These are phyloP conservation scores for Psilopsiagon aymara DNA, from an alignment of 2,113 vertebrate genomes.

Conservation along the genomic window DNA sequence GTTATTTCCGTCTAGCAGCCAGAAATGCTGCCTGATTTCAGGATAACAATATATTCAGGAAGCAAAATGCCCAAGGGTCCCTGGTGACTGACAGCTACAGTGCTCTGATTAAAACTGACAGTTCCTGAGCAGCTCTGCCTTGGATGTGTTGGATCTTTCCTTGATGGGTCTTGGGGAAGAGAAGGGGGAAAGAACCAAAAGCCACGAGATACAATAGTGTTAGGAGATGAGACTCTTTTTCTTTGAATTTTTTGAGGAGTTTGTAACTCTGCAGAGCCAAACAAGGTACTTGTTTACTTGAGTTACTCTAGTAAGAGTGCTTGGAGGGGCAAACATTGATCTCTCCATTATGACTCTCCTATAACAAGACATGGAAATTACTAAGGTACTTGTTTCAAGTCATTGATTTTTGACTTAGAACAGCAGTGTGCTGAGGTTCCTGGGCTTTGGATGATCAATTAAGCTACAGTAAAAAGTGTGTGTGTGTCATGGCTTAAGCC, in stretches of 20 bases:
- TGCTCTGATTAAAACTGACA: not conserved
- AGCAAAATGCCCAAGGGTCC: constrained; percentile 5
- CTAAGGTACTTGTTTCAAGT: not conserved
- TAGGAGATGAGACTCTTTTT: not conserved
- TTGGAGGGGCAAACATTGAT: not conserved
- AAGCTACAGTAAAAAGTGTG: not conserved
- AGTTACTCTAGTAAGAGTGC: not conserved
- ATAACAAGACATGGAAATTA: not conserved
- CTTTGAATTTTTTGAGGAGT: not conserved
- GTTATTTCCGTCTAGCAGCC: constrained; percentile 13
- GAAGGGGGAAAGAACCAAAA: not conserved
- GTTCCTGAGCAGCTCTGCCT: not conserved
- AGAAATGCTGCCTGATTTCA: constrained; percentile 56
- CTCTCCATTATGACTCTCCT: not conserved
- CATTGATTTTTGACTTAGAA: not conserved
- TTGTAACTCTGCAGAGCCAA: not conserved
- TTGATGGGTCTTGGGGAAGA: not conserved
- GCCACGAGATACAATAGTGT: not conserved
- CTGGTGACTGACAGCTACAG: not conserved
- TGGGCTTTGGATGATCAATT: not conserved
- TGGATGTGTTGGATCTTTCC: not conserved
- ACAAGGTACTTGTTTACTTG: not conserved
- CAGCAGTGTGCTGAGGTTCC: not conserved
- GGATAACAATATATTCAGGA: constrained; percentile 34
- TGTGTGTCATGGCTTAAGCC: no score